A percentile compares a stretch with the other conserved stretches of the same genome.
Conservation (phyloP, 2,797 vertebrate species). For the Diceros bicornis region DNA sequence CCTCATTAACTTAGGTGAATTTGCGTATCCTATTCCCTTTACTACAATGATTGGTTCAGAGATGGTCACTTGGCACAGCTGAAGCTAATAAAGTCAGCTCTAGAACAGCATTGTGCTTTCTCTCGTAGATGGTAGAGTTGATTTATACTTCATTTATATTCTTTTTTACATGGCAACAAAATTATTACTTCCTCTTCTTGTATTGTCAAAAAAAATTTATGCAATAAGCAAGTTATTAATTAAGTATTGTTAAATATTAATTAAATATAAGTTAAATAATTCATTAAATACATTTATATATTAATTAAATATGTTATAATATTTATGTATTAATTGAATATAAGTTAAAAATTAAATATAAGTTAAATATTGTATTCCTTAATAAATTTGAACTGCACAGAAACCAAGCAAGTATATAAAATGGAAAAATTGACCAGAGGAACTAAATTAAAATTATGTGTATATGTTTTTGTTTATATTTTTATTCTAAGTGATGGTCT, state of each 20-base stretch:
- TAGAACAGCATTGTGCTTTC: not conserved
- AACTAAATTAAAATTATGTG: not conserved
- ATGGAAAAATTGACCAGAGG: not conserved
- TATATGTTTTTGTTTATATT: not conserved
- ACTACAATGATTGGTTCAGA: conserved; percentile 16
- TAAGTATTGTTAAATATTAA: too few species aligned
- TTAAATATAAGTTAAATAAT: too few species aligned
- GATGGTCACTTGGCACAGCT: not conserved
- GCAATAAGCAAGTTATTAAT: not conserved
- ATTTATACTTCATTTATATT: not conserved
- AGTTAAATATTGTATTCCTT: not conserved
- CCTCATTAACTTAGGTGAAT: not conserved
- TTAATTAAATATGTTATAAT: too few species aligned
- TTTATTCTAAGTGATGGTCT: not conserved
- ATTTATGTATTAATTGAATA: too few species aligned
- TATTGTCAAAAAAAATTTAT: not conserved
- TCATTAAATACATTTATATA: too few species aligned
- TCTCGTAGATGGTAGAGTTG: not conserved
- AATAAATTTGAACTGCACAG: not conserved
- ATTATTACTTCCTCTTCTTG: not conserved
- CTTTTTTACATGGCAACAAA: not conserved
- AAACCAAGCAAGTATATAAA: conserved; percentile 31
- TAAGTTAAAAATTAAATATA: too few species aligned
- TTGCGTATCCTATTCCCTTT: not conserved
- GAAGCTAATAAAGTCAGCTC: not conserved